Evolutionary conservation across 2,888 invertebrate genomes (phyloP), one percentile per base, ranked within the genome.

Genomic region (Sminthurides aquaticus): DNA sequence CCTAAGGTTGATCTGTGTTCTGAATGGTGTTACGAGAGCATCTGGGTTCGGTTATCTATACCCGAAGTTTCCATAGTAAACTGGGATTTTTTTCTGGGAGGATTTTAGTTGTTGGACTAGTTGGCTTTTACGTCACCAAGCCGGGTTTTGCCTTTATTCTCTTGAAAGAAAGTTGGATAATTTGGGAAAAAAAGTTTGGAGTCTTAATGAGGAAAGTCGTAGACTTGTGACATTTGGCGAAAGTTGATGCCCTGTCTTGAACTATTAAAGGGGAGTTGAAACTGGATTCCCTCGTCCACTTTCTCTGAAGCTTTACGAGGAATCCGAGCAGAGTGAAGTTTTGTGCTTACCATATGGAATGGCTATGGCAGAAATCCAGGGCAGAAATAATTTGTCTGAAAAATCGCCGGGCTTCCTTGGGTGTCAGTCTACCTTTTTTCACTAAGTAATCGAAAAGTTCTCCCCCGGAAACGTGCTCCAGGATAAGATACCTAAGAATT

Each of bases 321-420:
- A 24, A 56, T 24, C n/a, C 11, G 34, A 27, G 27, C 3, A 58
- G 56, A 57, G 11, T 62, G 20, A 56, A 62, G 8, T 43, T 24
- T 34, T n/a, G n/a, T 59, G 77, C 86, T 85, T 82, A 98, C 98
- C 98, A 99, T 82, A 99, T 99, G 74, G 96, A 98, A 81, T 99
- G 98, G 78, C 97, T 97, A 79, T 99, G 99, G 78, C 99, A 99
- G 81, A 99, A 99, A 80, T 99, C 98, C 77, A 99, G 83, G 11
- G 99, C 99, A 15, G 99, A 99, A 78, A 99, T 98, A 76, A 99
- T 99, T 84, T 99, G 99, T 77, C 96, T 83, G 82, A 98, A 98
- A 84, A 98, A 98, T 76, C 94, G 83, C 67, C 97, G 82, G 2
- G 97, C 97, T 81, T 98, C 98, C 79, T 97, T 97, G 0, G 97